phyloP scores from a whole-genome alignment of 2,113 vertebrate species.

The Tetrax tetrax region DNA sequence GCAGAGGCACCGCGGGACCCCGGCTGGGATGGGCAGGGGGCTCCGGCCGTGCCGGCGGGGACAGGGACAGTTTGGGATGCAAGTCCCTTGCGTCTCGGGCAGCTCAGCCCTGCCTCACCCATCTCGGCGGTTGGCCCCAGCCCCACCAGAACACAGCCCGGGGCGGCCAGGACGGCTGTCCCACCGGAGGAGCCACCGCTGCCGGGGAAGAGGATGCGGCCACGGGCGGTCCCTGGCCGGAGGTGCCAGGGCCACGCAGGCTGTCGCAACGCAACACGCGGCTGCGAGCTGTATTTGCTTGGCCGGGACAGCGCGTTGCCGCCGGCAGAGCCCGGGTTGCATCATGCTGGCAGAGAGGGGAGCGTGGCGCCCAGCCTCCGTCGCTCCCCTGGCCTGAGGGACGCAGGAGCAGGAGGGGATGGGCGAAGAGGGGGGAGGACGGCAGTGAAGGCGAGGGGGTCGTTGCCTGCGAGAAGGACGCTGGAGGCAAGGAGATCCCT shows the following conservation, averaged over 20 bases:
- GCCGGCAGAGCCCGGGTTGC: accelerated
- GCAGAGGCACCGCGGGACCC: no score
- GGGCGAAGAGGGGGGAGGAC: background rate
- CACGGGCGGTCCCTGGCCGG: background rate
- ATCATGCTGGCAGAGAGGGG: background rate
- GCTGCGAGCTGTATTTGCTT: background rate
- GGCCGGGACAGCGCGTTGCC: background rate
- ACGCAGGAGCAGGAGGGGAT: background rate
- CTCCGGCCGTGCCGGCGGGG: accelerated
- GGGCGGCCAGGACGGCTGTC: accelerated
- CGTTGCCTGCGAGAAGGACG: no score
- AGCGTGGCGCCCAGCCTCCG: background rate
- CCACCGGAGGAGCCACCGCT: background rate
- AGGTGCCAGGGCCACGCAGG: accelerated
- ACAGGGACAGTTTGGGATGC: accelerated
- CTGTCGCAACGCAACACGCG: background rate
- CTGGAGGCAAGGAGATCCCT: accelerated
- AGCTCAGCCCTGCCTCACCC: background rate
- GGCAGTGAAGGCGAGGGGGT: background rate
- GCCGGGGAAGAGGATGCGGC: accelerated
- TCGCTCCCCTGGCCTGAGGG: background rate
- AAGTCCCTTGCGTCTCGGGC: background rate
- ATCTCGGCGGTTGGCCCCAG: accelerated
- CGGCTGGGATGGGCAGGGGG: accelerated
- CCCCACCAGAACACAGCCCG: accelerated